Conservation (phyloP, 2,888 invertebrate genomes). For the Hydrotaea cyrtoneurina region DNA sequence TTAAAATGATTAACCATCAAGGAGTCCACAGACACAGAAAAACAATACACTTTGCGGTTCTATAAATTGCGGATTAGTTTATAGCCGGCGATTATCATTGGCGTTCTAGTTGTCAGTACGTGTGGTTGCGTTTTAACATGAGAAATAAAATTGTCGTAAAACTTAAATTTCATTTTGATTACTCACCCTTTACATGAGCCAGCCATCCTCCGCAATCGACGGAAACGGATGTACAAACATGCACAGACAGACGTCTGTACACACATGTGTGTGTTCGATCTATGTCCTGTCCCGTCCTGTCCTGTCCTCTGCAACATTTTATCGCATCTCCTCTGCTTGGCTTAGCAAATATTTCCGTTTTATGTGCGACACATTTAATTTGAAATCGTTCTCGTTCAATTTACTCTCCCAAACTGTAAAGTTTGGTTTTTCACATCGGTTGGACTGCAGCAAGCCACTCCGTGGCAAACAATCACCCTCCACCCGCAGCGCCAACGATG, state of each 20-base stretch:
- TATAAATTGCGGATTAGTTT: too few relatives aligned
- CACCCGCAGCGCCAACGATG: background rate
- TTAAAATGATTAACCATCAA: background rate
- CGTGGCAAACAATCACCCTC: background rate
- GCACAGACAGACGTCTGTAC: background rate
- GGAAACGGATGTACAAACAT: background rate
- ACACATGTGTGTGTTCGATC: too few relatives aligned
- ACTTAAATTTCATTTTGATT: too few relatives aligned
- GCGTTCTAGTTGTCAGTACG: too few relatives aligned
- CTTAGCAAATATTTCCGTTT: background rate
- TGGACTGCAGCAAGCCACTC: background rate
- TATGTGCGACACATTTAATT: slow-evolving; percentile 19
- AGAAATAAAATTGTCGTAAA: too few relatives aligned
- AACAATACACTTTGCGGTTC: too few relatives aligned
- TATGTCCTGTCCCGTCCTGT: too few relatives aligned
- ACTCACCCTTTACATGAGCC: too few relatives aligned
- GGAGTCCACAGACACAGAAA: background rate
- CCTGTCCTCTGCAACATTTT: background rate
- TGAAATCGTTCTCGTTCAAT: slow-evolving; percentile 16
- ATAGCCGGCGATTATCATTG: too few relatives aligned
- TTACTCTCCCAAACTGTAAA: background rate
- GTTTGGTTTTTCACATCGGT: too few relatives aligned
- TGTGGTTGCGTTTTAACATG: too few relatives aligned
- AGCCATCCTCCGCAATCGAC: too few relatives aligned
- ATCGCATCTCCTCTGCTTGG: background rate